Percentiles rank a stretch among this genome's conserved stretches.
Evolutionary conservation across 1,140 invertebrate genomes (phyloP).

Genomic region (Micrasema minimum): DNA sequence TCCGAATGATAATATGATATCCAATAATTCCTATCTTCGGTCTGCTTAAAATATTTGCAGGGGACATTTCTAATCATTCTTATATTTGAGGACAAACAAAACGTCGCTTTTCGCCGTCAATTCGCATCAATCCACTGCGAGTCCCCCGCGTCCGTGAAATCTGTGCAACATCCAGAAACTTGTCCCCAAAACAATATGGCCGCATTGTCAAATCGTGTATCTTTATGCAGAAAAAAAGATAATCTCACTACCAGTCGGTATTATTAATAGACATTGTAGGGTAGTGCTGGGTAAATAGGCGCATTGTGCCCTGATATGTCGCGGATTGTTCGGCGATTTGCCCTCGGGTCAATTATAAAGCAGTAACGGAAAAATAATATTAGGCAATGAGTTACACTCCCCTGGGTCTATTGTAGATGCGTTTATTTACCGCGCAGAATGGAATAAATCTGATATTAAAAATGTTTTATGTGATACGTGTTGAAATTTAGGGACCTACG

Average conservation of each 20-base stretch:
- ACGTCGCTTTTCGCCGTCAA: constrained; percentile 32
- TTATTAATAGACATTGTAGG: constrained; percentile 38
- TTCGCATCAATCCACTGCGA: constrained; percentile 34
- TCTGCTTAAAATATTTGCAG: constrained; percentile 1
- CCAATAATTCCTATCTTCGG: constrained; percentile 3
- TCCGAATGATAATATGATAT: constrained; percentile 5
- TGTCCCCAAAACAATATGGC: constrained; percentile 20
- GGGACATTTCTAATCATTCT: constrained; percentile 34
- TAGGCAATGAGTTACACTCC: constrained; percentile 1
- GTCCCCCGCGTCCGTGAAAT: constrained; percentile 39
- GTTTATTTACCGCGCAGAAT: constrained; percentile 1
- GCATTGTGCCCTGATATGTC: constrained; percentile 31
- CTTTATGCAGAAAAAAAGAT: constrained; percentile 47
- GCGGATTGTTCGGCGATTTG: constrained; percentile 19
- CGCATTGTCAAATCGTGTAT: constrained; percentile 41
- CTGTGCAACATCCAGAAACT: constrained; percentile 38
- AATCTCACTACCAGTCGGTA: constrained; percentile 45
- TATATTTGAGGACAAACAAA: constrained; percentile 31
- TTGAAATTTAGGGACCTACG: neutral
- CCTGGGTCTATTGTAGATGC: neutral
- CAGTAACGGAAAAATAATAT: constrained; percentile 41
- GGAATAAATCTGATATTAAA: neutral
- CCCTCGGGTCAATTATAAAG: constrained; percentile 35
- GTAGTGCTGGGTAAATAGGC: constrained; percentile 38
- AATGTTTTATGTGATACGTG: no score